Conservation (phyloP, 2,797 vertebrate genomes). For the Poliocrania exsul region DNA sequence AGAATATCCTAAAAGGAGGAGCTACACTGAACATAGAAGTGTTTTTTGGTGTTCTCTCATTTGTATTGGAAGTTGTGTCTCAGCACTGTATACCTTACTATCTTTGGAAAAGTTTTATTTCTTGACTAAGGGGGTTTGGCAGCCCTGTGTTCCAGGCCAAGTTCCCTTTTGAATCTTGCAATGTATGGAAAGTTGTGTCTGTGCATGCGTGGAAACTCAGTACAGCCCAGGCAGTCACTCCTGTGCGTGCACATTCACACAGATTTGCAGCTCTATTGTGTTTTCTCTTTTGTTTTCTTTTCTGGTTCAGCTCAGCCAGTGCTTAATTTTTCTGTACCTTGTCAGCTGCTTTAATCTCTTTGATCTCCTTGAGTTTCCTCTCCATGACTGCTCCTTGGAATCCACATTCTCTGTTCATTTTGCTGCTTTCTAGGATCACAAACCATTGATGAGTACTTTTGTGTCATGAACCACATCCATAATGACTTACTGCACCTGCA, state of each 20-base stretch:
- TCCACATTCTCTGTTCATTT: not conserved
- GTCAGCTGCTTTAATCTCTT: slow-evolving; percentile 19
- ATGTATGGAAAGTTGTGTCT: not conserved
- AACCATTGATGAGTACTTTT: not conserved
- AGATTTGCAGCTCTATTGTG: not conserved
- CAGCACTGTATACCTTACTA: not conserved
- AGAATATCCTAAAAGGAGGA: not conserved
- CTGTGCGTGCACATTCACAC: fast-evolving
- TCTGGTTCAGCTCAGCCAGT: not conserved
- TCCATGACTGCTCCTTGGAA: not conserved
- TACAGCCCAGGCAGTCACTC: not conserved
- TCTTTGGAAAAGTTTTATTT: not conserved
- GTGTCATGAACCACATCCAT: not conserved
- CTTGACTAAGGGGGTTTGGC: not conserved
- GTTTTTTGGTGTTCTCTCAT: not conserved
- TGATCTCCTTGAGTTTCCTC: slow-evolving; percentile 24
- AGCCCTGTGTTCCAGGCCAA: not conserved
- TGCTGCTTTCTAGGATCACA: not conserved
- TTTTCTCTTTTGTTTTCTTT: not conserved
- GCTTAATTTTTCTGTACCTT: slow-evolving; percentile 22
- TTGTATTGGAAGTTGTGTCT: not conserved
- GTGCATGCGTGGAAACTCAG: not conserved
- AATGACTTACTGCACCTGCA: not conserved
- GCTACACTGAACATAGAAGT: not conserved
- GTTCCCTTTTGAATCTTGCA: not conserved